phyloP scores from a whole-genome alignment of 2,113 vertebrate genomes.

The Microcebus murinus region DNA sequence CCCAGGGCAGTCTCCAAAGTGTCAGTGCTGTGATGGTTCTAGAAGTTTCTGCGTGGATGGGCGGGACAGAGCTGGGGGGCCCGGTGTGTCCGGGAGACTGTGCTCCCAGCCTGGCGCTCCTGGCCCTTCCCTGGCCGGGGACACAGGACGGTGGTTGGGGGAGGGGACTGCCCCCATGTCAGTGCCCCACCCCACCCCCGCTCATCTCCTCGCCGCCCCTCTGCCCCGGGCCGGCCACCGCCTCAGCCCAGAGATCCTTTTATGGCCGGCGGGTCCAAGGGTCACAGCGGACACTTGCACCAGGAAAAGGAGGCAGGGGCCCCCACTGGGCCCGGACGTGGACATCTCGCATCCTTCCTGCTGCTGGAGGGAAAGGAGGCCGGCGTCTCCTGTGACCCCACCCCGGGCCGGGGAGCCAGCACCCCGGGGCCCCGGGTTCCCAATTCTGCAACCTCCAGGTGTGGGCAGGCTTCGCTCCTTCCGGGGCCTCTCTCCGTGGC shows the following conservation, averaged over 20 bases:
- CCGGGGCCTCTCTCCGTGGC: not conserved
- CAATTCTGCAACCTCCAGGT: not conserved
- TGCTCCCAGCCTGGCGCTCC: not conserved
- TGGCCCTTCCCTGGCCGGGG: not conserved
- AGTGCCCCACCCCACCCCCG: not conserved
- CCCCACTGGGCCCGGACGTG: not conserved
- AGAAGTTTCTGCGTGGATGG: not conserved
- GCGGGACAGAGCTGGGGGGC: no score
- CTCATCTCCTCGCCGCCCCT: not conserved
- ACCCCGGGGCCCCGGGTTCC: not conserved
- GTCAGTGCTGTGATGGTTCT: not conserved
- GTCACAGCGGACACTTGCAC: not conserved
- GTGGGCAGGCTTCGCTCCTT: not conserved
- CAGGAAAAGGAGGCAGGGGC: not conserved
- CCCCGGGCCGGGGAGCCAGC: not conserved
- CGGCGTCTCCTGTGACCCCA: not conserved
- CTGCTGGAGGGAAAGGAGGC: not conserved
- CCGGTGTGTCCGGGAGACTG: not conserved
- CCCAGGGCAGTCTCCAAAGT: no score
- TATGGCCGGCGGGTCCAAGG: slow-evolving; percentile 17
- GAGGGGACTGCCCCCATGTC: not conserved
- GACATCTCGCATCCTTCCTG: not conserved
- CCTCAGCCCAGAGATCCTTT: not conserved
- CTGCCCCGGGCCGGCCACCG: not conserved
- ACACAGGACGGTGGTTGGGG: not conserved